A percentile compares a stretch with the other conserved stretches of the same genome.
phyloP scores from a whole-genome alignment of 2,113 vertebrate species.

The Mesoclemmys tuberculata region DNA sequence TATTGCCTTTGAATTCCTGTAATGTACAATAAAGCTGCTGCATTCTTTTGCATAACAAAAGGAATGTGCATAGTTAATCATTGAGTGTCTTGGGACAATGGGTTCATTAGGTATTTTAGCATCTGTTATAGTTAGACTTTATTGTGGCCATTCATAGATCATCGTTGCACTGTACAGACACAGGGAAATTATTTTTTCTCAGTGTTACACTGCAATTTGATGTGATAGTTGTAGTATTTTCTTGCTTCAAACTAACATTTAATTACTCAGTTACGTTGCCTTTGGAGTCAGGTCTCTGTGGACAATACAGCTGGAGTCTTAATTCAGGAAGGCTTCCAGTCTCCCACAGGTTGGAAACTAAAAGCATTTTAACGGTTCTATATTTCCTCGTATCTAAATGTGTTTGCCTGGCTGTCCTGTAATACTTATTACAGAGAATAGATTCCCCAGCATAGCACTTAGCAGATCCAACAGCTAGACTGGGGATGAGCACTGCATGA shows the following conservation, averaged over 20 bases:
- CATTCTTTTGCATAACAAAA: constrained; percentile 66
- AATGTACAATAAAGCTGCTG: constrained; percentile 40
- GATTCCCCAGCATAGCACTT: constrained; percentile 8
- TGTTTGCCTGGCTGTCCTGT: background rate
- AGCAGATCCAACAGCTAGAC: constrained; percentile 6
- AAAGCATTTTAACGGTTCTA: constrained; percentile 18
- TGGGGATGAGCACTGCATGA: constrained; percentile 14
- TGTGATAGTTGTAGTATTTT: background rate
- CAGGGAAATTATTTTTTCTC: background rate
- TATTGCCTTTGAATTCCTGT: constrained; percentile 52
- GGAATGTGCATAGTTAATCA: constrained; percentile 45
- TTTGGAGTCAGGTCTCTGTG: background rate
- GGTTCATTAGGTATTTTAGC: constrained; percentile 54
- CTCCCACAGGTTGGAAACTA: background rate
- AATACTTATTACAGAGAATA: constrained; percentile 40
- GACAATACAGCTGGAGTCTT: background rate
- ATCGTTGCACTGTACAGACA: constrained; percentile 26
- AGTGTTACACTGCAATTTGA: background rate
- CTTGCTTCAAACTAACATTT: constrained; percentile 8
- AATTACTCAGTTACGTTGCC: background rate
- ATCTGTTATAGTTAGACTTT: constrained; percentile 65
- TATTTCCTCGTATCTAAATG: constrained; percentile 1
- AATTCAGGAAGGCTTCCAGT: background rate
- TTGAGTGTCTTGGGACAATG: constrained; percentile 41
- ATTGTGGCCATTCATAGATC: constrained; percentile 55